A percentile compares a stretch with the other conserved stretches of the same genome.
phyloP scores from a whole-genome alignment of 37 sponge, comb jelly and placozoan genomes.

The Mnemiopsis leidyi region DNA sequence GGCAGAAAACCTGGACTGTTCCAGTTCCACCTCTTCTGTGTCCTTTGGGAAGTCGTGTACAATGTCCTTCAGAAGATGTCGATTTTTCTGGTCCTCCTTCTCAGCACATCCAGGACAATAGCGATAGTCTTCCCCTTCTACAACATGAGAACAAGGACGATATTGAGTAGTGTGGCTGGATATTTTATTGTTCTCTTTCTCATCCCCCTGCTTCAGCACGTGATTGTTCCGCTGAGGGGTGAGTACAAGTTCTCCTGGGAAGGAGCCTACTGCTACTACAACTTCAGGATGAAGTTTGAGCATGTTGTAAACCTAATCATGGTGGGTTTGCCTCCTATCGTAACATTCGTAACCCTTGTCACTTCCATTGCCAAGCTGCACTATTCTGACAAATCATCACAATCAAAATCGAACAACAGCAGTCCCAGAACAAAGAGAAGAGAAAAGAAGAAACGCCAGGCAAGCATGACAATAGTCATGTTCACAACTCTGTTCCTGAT shows the following conservation, averaged over 20 bases:
- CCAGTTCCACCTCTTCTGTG: not conserved
- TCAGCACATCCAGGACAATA: constrained; percentile 32
- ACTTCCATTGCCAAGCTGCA: constrained; percentile 33
- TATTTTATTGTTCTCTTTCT: not conserved
- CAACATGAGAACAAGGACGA: not conserved
- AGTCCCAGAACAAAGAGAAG: not conserved
- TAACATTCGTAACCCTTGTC: constrained; percentile 15
- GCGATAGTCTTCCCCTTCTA: constrained; percentile 57
- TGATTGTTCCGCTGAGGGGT: not conserved
- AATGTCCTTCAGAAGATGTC: not conserved
- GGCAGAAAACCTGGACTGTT: constrained; percentile 13
- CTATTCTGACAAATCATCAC: not conserved
- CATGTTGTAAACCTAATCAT: constrained; percentile 7
- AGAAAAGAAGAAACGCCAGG: not conserved
- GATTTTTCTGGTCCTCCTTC: constrained; percentile 30
- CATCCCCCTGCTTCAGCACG: not conserved
- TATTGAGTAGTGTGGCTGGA: not conserved
- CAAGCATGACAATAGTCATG: constrained; percentile 56
- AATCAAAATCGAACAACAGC: not conserved
- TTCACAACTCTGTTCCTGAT: constrained; percentile 44
- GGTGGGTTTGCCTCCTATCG: constrained; percentile 27
- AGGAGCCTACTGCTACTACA: constrained; percentile 61
- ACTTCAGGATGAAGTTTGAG: constrained; percentile 25
- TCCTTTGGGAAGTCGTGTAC: constrained; percentile 26
- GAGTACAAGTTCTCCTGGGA: constrained; percentile 46